Conservation (phyloP, 2,888 invertebrate genomes). For the Leucoma salicis region DNA sequence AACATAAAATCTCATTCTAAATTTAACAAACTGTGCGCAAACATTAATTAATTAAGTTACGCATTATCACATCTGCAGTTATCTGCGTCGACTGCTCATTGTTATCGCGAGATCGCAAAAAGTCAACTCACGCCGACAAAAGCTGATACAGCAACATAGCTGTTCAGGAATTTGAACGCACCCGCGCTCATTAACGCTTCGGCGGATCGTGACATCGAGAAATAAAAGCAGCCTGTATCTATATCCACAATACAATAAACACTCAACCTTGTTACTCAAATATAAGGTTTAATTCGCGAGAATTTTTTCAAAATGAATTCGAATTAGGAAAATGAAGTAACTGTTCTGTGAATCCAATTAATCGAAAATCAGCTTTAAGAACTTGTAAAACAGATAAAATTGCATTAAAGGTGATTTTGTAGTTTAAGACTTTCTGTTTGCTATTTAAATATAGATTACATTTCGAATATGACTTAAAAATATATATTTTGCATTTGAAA, state of each 20-base stretch:
- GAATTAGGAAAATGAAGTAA: slow-evolving; percentile 26
- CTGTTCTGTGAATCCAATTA: slow-evolving; percentile 5
- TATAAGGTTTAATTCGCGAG: slow-evolving; percentile 1
- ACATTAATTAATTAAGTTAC: slow-evolving; percentile 36
- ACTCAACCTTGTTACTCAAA: background rate
- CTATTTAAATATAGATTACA: slow-evolving; percentile 17
- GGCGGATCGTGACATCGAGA: slow-evolving; percentile 50
- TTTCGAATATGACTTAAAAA: slow-evolving; percentile 18
- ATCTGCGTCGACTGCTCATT: slow-evolving; percentile 52
- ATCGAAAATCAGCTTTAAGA: slow-evolving; percentile 7
- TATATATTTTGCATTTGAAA: background rate
- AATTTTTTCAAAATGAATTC: slow-evolving; percentile 6
- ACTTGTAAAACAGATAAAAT: slow-evolving; percentile 3
- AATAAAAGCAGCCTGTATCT: slow-evolving; percentile 40
- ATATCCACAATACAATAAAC: slow-evolving; percentile 14
- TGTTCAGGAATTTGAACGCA: slow-evolving; percentile 67
- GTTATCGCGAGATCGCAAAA: slow-evolving; percentile 79
- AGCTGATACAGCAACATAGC: slow-evolving; percentile 72
- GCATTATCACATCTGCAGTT: slow-evolving; percentile 38
- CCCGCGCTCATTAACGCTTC: slow-evolving; percentile 78
- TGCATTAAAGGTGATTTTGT: background rate
- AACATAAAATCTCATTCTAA: slow-evolving; percentile 31
- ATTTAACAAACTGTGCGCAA: slow-evolving; percentile 36
- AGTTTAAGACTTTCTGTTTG: slow-evolving; percentile 24
- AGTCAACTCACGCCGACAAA: slow-evolving; percentile 76